Evolutionary conservation across 2,888 invertebrate species (phyloP), one percentile per base, ranked within the genome.

Genomic region (Hylaea fasciaria): DNA sequence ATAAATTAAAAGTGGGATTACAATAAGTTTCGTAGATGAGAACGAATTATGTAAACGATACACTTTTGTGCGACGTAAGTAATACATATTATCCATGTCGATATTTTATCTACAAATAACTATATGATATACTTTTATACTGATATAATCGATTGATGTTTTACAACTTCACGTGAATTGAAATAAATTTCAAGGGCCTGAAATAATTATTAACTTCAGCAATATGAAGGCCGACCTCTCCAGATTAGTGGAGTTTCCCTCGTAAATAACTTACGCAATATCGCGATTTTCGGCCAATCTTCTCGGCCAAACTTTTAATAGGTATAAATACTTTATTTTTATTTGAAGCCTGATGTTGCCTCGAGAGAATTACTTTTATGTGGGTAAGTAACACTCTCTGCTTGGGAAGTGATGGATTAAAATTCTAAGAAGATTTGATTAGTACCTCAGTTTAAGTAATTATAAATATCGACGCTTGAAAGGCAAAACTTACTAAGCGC

Each of bases 281-380:
- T 69, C 65, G 61, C 64, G 69, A 72, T 69, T 71, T 60, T 71
- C 66, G 52, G 64, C 69, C 66, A 65, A 70, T 70, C 66, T 74
- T 71, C 64, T 67, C 63, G 59, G 62, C 64, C 48, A 53, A 74
- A 76, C 69, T 75, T 71, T 75, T 70, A 73, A 73, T 73, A 71
- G 64, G 66, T 69, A 62, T 69, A 57, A 73, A 72, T 72, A 66
- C 62, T 71, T 71, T 67, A 72, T 71, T 69, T 69, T 69, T 67
- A 68, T 55, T 58, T 65, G 46, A 62, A 62, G 54, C 59, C 61
- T 65, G 57, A 54, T 57, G 60, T 64, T 58, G 44, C 52, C 65
- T 61, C 40, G 53, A 46, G 67, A 65, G 66, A 64, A 59, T 57
- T 63, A 43, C 35, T 50, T 56, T 65, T 52, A 14, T 29, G 53